phyloP scores from a whole-genome alignment of 2,113 vertebrate genomes.

The Ammodytes marinus region DNA sequence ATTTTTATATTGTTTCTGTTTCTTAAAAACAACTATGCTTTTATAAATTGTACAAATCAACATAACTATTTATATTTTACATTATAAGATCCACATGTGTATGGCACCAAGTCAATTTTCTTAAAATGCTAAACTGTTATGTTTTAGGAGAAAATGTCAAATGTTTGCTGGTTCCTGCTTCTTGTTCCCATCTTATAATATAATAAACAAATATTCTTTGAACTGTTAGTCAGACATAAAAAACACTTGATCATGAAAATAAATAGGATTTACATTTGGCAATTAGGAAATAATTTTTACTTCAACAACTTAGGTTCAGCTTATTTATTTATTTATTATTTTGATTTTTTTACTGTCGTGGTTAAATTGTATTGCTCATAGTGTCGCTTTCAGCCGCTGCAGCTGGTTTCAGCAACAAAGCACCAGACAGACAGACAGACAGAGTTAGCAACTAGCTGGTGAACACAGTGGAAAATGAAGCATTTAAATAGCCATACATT shows the following conservation, averaged over 20 bases:
- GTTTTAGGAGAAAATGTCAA: neutral
- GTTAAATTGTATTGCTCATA: neutral
- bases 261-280: no score
- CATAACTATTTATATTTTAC: neutral
- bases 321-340: neutral
- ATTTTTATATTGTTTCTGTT: neutral
- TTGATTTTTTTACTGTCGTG: neutral
- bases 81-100: neutral
- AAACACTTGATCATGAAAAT: neutral
- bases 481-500: neutral
- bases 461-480: neutral
- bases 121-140: neutral
- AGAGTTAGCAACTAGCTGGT: neutral
- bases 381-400: neutral
- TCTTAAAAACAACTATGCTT: neutral
- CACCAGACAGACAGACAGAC: no score
- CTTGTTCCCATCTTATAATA: neutral
- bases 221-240: neutral
- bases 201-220: neutral
- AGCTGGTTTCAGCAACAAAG: neutral
- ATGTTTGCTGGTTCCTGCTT: neutral
- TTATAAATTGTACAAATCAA: constrained; percentile 1
- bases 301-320: no score
- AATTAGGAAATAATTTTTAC: no score
- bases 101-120: neutral